phyloP scores from a whole-genome alignment of 1,140 invertebrate genomes.

The Orius insidiosus region DNA sequence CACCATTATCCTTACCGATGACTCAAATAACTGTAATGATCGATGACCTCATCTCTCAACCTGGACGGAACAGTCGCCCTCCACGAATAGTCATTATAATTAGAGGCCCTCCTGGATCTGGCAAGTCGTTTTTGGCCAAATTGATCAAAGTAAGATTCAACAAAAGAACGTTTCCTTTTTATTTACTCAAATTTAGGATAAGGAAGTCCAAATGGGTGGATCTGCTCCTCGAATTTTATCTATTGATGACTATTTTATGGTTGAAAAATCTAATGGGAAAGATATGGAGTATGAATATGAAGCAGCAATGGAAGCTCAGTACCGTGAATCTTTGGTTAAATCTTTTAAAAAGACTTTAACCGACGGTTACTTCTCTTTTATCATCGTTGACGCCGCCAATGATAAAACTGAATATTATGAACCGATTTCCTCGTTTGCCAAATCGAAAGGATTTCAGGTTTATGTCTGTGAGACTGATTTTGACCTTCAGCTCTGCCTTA shows the following conservation, averaged over 20 bases:
- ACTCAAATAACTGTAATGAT: constrained; percentile 32
- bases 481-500: constrained; percentile 55
- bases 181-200: constrained; percentile 35
- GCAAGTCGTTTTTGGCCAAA: constrained; percentile 75
- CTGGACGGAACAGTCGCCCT: constrained; percentile 56
- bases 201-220: constrained; percentile 55
- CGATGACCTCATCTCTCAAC: constrained; percentile 62
- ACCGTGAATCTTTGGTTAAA: constrained; percentile 66
- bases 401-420: constrained; percentile 65
- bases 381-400: constrained; percentile 79
- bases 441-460: constrained; percentile 77
- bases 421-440: constrained; percentile 75
- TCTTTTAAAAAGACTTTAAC: constrained; percentile 82
- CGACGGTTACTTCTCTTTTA: constrained; percentile 82
- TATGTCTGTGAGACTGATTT: constrained; percentile 77
- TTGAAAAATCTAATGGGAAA: constrained; percentile 64
- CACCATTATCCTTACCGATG: too few relatives aligned
- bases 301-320: constrained; percentile 59
- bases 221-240: constrained; percentile 75
- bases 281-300: constrained; percentile 87
- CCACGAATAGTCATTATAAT: constrained; percentile 74
- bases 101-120: constrained; percentile 74
- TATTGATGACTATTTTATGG: constrained; percentile 91
- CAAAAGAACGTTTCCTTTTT: constrained; percentile 7
- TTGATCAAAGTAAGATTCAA: constrained; percentile 53